Evolutionary conservation across 2,113 vertebrate genomes (phyloP), one percentile per base, ranked within the genome.

Genomic region (Galbula dea): DNA sequence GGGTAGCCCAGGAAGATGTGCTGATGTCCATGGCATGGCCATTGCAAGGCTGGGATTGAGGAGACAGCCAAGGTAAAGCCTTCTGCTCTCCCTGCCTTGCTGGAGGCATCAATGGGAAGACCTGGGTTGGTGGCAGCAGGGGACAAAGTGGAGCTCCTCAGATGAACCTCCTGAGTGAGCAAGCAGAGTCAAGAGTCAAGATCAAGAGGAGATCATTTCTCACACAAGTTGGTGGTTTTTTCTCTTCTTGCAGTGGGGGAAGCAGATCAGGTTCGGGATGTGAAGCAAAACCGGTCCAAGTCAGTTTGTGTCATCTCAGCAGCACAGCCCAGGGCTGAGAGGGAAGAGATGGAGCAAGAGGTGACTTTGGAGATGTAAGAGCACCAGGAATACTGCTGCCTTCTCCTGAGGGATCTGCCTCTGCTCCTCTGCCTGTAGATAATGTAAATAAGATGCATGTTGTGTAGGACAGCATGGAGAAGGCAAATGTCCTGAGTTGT

Each of bases 171-270:
- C 1, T 3, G 22, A 58, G 6, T 3, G 23, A 52, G 17, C 46
- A 37, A 48, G 68, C 26, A 27, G 36, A 45, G 24, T 32, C 0
- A 0, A 69, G 59, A 49, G 23, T 29, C 6, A n/a, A n/a, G n/a
- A n/a, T n/a, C n/a, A n/a, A n/a, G n/a, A 65, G 49, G 27, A 34
- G 49, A 51, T 29, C 3, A 5, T 48, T 74, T n/a, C 68, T 83
- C 6, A 5, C 13, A 15, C n/a, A 2, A 43, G 29, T 36, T 36
- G 29, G 1, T 68, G 41, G 43, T 43, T 71, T 52, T 67, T 67
- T 58, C 80, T 95, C 43, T 83, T 68, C 78, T 76, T 17, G 2
- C 92, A 97, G 97, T 76, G 54, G 41, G 86, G 20, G 75, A 57
- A 16, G 26, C 71, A 1, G 81, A 96, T 22, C 94, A 88, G 72